These are phyloP conservation scores for Alsophila aescularia DNA, from an alignment of 2,888 invertebrate species.

Conservation along the genomic window DNA sequence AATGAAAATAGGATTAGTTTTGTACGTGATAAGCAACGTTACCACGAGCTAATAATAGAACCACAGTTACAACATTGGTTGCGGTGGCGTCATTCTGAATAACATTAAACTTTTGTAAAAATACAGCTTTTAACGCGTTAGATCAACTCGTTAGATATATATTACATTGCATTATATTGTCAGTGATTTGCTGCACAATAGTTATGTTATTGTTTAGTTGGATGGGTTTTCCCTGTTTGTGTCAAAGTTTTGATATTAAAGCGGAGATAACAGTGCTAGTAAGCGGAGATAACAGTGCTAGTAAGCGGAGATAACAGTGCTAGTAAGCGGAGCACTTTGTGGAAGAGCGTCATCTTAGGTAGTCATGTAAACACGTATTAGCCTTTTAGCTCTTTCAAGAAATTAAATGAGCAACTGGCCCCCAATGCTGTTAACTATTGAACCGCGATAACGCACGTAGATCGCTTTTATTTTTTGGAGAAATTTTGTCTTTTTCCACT, in stretches of 20 bases:
- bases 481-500: too few species aligned
- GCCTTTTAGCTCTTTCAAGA: background rate
- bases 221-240: constrained; percentile 32
- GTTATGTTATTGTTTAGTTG: constrained; percentile 21
- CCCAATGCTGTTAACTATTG: background rate
- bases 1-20: constrained; percentile 38
- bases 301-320: constrained; percentile 15
- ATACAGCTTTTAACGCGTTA: constrained; percentile 32
- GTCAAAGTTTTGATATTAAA: constrained; percentile 12
- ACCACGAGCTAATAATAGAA: constrained; percentile 44
- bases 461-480: too few species aligned
- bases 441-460: too few species aligned
- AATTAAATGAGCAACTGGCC: background rate
- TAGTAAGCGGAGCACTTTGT: constrained; percentile 1
- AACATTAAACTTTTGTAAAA: constrained; percentile 46
- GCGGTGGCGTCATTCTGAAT: constrained; percentile 45
- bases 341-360: constrained; percentile 5
- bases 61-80: constrained; percentile 43
- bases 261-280: constrained; percentile 17
- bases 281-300: constrained; percentile 16
- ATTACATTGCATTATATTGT: constrained; percentile 27
- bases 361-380: background rate
- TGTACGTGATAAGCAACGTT: constrained; percentile 37
- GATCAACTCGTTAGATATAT: constrained; percentile 36
- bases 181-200: constrained; percentile 24